These are phyloP conservation scores for Synanthedon vespiformis DNA, from an alignment of 2,888 invertebrate genomes.

Conservation along the genomic window DNA sequence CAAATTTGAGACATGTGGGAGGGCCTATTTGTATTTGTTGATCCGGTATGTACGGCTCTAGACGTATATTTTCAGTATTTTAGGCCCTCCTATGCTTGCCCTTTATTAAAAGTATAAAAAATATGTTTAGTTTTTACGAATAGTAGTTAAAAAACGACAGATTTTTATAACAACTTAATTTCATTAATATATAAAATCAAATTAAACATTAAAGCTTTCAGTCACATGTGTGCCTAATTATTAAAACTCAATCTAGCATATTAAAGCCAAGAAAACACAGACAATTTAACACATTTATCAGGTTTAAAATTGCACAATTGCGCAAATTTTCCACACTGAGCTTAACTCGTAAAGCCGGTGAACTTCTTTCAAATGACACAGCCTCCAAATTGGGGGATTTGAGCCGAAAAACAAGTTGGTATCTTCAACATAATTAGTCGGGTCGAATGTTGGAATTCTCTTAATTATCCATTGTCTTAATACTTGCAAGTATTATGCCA, in stretches of 20 bases:
- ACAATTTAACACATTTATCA: conserved; percentile 6
- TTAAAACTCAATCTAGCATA: too few species aligned
- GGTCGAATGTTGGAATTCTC: conserved; percentile 1
- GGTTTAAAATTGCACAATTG: not conserved
- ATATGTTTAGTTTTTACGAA: too few species aligned
- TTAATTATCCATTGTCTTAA: conserved; percentile 8
- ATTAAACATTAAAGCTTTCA: too few species aligned
- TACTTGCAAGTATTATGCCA: conserved; percentile 5
- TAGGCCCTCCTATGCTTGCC: too few species aligned
- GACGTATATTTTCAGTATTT: too few species aligned
- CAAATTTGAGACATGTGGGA: not conserved
- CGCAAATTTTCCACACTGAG: not conserved
- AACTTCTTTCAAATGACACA: not conserved
- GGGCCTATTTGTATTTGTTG: not conserved
- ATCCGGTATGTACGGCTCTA: not conserved
- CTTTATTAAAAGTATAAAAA: too few species aligned
- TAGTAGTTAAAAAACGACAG: too few species aligned
- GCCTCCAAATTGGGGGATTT: not conserved
- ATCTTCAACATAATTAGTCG: conserved; percentile 3
- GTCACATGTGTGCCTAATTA: too few species aligned
- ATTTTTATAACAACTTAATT: too few species aligned
- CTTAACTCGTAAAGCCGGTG: too few species aligned
- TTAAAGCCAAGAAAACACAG: too few species aligned
- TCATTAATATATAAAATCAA: too few species aligned
- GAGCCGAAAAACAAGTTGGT: not conserved